These are phyloP conservation scores for Mesorhabditis spiculigera DNA, from an alignment of 2,888 invertebrate genomes.

Conservation along the genomic window DNA sequence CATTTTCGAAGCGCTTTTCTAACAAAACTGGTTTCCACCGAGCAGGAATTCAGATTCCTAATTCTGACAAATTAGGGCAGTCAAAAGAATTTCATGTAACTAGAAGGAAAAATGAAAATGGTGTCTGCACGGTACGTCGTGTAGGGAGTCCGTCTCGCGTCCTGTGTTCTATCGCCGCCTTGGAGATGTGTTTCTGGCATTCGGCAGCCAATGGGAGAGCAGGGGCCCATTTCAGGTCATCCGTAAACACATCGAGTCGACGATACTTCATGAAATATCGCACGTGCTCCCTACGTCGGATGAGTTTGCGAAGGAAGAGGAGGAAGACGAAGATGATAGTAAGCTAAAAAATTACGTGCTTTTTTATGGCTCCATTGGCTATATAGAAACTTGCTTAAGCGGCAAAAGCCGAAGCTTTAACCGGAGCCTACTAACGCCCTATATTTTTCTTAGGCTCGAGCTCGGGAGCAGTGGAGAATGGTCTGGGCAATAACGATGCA, in stretches of 20 bases:
- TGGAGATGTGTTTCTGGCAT: no score
- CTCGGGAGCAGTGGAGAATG: slow-evolving; percentile 42
- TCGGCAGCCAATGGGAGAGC: no score
- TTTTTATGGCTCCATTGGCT: background rate
- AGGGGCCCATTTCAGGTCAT: slow-evolving; percentile 48
- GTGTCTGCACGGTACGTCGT: no score
- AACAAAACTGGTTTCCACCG: no score
- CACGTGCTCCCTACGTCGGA: slow-evolving; percentile 58
- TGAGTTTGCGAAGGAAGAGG: slow-evolving; percentile 58
- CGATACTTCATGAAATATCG: slow-evolving; percentile 58
- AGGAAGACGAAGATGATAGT: slow-evolving; percentile 49
- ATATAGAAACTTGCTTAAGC: background rate
- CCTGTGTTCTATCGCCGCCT: no score
- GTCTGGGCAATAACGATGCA: slow-evolving; percentile 34
- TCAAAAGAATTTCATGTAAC: no score
- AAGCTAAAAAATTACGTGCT: background rate
- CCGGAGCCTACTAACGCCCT: background rate
- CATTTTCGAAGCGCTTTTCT: no score
- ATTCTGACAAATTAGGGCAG: no score
- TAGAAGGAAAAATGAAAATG: no score
- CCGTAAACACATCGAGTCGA: slow-evolving; percentile 58
- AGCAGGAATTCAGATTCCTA: no score
- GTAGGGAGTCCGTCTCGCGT: no score
- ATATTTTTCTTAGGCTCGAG: slow-evolving; percentile 31
- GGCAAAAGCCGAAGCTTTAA: slow-evolving; percentile 1